These are phyloP conservation scores for Sebastes fasciatus DNA, from an alignment of 2,113 vertebrate genomes.

Conservation along the genomic window DNA sequence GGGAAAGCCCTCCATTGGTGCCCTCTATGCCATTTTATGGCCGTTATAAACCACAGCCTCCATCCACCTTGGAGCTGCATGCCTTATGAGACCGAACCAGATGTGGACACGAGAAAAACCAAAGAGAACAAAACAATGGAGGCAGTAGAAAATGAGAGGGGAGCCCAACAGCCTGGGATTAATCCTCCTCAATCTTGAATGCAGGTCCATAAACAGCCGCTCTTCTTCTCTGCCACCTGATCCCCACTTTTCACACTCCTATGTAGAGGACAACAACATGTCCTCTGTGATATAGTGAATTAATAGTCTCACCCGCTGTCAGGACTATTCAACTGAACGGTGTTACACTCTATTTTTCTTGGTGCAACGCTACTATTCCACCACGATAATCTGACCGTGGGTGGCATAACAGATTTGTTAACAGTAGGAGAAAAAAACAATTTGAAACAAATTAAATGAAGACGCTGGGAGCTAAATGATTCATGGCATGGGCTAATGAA, in stretches of 20 bases:
- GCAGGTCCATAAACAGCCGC: background rate
- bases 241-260: background rate
- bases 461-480: constrained; percentile 57
- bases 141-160: background rate
- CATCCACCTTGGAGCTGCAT: constrained; percentile 42
- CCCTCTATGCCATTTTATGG: constrained; percentile 64
- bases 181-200: constrained; percentile 5
- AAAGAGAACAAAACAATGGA: constrained; percentile 12
- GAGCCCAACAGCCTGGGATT: background rate
- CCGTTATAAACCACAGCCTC: constrained; percentile 62
- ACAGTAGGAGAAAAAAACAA: constrained; percentile 44
- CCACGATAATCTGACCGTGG: constrained; percentile 25
- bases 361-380: background rate
- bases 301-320: background rate
- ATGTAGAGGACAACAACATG: background rate
- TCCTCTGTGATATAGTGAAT: background rate
- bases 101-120: constrained; percentile 32
- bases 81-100: constrained; percentile 42
- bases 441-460: constrained; percentile 52
- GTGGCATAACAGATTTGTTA: constrained; percentile 55
- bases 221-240: constrained; percentile 7
- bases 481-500: constrained; percentile 55
- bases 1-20: constrained; percentile 26
- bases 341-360: background rate
- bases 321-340: background rate